These are phyloP conservation scores for Eueides isabella DNA, from an alignment of 1,140 invertebrate genomes.

Conservation along the genomic window DNA sequence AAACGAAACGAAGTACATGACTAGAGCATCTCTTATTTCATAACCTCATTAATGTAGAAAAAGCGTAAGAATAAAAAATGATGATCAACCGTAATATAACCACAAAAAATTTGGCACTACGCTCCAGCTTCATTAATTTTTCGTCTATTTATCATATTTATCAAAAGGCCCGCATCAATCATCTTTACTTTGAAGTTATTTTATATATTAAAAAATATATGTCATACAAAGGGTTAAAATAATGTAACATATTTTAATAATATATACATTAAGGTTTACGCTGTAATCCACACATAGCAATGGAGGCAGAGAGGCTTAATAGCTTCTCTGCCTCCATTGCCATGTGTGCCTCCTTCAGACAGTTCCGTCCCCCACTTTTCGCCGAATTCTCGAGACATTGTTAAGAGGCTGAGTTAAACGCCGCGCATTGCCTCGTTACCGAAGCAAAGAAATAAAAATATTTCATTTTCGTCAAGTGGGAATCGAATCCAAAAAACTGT, in stretches of 20 bases:
- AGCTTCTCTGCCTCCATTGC: too few relatives aligned
- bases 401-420: too few relatives aligned
- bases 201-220: not conserved
- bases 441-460: not conserved
- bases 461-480: too few relatives aligned
- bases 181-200: not conserved
- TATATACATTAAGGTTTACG: not conserved
- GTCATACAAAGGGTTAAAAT: not conserved
- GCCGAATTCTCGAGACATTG: not conserved
- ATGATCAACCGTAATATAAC: not conserved
- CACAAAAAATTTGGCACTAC: constrained; percentile 18
- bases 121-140: constrained; percentile 19
- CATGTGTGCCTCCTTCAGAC: too few relatives aligned
- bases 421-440: not conserved
- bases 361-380: not conserved
- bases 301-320: not conserved
- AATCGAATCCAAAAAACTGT: not conserved
- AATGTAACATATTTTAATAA: not conserved
- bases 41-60: not conserved
- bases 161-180: constrained; percentile 18
- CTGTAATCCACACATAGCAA: not conserved
- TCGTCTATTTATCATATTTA: constrained; percentile 16
- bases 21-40: not conserved
- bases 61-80: not conserved
- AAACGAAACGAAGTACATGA: too few relatives aligned